Percentiles rank a stretch among this genome's conserved stretches.
These are phyloP conservation scores for Dioctria rufipes DNA, from an alignment of 2,888 invertebrate genomes.

Conservation along the genomic window DNA sequence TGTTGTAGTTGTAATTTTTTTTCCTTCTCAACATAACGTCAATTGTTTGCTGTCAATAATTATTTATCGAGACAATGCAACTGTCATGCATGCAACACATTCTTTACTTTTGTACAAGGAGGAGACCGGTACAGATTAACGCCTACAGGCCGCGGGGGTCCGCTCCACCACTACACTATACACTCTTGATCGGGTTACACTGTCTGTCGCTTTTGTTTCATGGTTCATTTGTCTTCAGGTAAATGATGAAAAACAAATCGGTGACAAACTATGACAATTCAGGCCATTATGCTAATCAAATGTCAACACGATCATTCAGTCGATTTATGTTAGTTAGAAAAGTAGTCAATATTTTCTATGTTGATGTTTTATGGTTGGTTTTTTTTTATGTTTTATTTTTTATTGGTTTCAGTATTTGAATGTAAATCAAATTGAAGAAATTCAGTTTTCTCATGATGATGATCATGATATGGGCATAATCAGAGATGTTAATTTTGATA, in stretches of 20 bases:
- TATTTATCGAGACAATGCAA: constrained; percentile 38
- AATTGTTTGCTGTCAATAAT: constrained; percentile 44
- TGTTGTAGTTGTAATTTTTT: neutral
- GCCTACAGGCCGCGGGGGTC: constrained; percentile 3
- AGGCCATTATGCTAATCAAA: constrained; percentile 49
- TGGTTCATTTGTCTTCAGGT: constrained; percentile 41
- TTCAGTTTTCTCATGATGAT: too few relatives aligned
- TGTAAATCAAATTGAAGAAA: too few relatives aligned
- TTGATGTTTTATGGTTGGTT: too few relatives aligned
- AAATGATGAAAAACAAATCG: constrained; percentile 48
- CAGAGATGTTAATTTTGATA: too few relatives aligned
- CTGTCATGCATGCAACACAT: constrained; percentile 31
- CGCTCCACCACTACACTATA: neutral
- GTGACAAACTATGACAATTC: constrained; percentile 47
- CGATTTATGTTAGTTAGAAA: constrained; percentile 23
- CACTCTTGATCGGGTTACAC: neutral
- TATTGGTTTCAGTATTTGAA: too few relatives aligned
- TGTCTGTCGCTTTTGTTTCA: constrained; percentile 21
- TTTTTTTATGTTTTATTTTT: too few relatives aligned
- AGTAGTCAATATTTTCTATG: neutral
- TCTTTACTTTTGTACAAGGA: neutral
- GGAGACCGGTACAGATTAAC: neutral
- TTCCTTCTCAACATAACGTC: constrained; percentile 8
- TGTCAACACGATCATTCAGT: constrained; percentile 39
- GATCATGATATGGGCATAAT: too few relatives aligned